Evolutionary conservation across 1,140 invertebrate species (phyloP), one percentile per base, ranked within the genome.

Genomic region (Pissodes strobi): DNA sequence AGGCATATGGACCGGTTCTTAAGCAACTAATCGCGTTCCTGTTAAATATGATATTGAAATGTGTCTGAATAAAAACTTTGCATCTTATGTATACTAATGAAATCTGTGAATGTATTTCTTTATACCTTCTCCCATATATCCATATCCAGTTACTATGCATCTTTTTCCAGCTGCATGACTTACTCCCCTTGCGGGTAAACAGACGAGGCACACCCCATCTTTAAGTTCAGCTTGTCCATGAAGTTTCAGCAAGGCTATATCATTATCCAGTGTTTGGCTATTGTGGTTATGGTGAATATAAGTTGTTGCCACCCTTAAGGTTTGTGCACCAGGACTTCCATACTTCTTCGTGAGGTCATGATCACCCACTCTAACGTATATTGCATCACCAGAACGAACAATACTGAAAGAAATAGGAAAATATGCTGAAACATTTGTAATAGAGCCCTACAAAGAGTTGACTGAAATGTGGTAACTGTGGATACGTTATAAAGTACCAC

Each of bases 271-370:
- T 0, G 95, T 97, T 78, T 96, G 93, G 65, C 91, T 94, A 77
- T 98, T 96, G 80, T 97, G 95, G 79, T 97, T 95, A 71, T 96
- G 94, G 77, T 98, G 95, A 43, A 97, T 96, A 76, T 97, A 97
- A 0, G 94, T 96, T 12, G 92, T 95, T 18, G 90, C 90, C 3
- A 96, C 92, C 15, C 91, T 81, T 12, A 94, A 80, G 0, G 93
- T 95, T 79, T 95, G 93, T 0, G 93, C 93, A 1, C 90, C 90
- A 0, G 91, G 90, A 66, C 90, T 93, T 12, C 91, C 91, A 69
- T 92, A 92, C 74, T 92, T 92, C 9, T 88, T 79, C 1, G 92
- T 93, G 56, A 97, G 78, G 79, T 98, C 93, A 73, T 96, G 93
- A 75, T 97, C 95, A 0, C 95, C 95, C 0, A 96, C 92, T 22